phyloP scores from a whole-genome alignment of 2,888 invertebrate genomes.

The Meteorus cinctellus region DNA sequence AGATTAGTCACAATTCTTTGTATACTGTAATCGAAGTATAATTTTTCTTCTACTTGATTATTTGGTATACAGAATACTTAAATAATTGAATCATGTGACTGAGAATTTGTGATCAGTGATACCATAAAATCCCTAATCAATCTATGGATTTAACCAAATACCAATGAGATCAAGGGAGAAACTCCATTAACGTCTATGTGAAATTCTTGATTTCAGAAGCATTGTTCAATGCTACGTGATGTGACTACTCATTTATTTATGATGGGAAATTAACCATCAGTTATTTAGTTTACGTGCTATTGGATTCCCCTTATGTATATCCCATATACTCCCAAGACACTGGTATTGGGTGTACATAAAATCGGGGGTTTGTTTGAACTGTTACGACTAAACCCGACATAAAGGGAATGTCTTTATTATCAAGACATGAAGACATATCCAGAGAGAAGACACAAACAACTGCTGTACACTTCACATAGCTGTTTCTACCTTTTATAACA shows the following conservation, averaged over 20 bases:
- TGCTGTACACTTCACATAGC: background rate
- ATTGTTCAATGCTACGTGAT: no score
- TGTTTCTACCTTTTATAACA: background rate
- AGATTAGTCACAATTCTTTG: no score
- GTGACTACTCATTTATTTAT: background rate
- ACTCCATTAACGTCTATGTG: no score
- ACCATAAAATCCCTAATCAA: no score
- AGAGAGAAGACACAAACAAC: background rate
- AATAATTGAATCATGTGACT: no score
- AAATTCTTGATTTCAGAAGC: no score
- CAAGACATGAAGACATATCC: background rate
- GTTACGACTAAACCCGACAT: constrained; percentile 6
- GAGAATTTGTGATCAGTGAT: no score
- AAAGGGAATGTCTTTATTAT: background rate
- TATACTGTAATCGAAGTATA: no score
- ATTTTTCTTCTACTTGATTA: no score
- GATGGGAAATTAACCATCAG: background rate
- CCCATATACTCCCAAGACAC: background rate
- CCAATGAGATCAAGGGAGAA: no score
- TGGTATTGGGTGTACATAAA: background rate
- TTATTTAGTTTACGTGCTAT: background rate
- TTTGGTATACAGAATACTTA: no score
- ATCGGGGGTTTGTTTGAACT: constrained; percentile 5
- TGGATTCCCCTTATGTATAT: background rate
- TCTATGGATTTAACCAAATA: no score